Conservation (phyloP, 2,113 vertebrate genomes). For the Podarcis muralis region DNA sequence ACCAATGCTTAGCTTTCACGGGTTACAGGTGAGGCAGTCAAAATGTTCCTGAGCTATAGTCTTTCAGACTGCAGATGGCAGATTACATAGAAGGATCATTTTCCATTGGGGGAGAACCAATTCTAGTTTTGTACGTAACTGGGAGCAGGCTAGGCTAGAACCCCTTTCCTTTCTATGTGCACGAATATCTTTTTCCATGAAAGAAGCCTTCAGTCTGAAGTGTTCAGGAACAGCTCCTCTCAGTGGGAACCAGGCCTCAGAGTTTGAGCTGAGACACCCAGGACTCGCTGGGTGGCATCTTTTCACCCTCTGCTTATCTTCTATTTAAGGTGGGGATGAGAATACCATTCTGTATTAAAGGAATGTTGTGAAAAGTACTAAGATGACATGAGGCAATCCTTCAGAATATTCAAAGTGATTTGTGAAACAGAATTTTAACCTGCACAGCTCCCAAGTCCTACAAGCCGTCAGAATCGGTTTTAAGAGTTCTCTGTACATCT, state of each 20-base stretch:
- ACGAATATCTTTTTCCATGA: not conserved
- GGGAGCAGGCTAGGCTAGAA: not conserved
- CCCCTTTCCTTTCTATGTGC: not conserved
- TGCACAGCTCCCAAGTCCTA: too few species aligned
- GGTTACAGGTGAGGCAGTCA: not conserved
- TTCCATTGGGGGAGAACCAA: not conserved
- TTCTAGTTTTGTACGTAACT: not conserved
- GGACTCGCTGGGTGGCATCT: not conserved
- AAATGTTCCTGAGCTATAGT: not conserved
- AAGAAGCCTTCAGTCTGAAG: not conserved
- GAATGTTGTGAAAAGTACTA: not conserved
- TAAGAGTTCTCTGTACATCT: not conserved
- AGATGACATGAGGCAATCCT: not conserved
- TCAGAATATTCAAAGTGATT: not conserved
- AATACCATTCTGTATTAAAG: not conserved
- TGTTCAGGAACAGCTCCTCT: not conserved
- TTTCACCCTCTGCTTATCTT: not conserved
- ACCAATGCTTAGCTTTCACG: not conserved
- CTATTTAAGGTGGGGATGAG: not conserved
- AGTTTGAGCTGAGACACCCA: not conserved
- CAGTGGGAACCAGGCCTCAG: too few species aligned
- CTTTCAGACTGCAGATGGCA: too few species aligned
- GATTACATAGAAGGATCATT: not conserved
- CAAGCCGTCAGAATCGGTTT: too few species aligned
- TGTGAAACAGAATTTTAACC: not conserved